Evolutionary conservation across 2,888 invertebrate genomes (phyloP).

Genomic region (Anagyrus pseudococci): DNA sequence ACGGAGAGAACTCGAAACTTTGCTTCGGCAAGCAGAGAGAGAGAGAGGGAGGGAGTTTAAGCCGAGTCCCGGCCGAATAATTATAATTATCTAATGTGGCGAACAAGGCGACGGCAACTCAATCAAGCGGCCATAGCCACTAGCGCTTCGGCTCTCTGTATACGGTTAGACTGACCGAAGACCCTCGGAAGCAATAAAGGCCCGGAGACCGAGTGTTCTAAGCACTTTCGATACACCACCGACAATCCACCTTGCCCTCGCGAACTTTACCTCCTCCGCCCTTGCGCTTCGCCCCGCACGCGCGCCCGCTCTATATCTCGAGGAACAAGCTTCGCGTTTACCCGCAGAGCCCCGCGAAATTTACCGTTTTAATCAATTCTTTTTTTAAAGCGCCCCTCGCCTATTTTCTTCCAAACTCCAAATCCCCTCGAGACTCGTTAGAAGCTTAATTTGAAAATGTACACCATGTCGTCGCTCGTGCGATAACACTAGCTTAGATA

Average conservation of each 20-base stretch:
- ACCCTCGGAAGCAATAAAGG: not conserved
- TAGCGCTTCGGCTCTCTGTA: too few species aligned
- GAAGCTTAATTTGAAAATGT: too few species aligned
- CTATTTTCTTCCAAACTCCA: too few species aligned
- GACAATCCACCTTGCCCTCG: not conserved
- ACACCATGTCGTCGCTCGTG: too few species aligned
- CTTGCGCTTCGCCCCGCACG: not conserved
- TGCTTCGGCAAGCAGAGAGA: not conserved
- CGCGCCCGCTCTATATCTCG: too few species aligned
- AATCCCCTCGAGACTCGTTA: too few species aligned
- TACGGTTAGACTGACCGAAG: constrained; percentile 16
- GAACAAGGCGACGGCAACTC: constrained; percentile 11
- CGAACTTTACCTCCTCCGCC: constrained; percentile 7
- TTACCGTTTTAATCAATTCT: too few species aligned
- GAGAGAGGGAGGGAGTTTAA: not conserved
- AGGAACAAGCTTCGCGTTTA: too few species aligned
- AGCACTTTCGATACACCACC: not conserved
- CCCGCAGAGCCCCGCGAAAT: too few species aligned
- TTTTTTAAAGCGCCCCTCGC: too few species aligned
- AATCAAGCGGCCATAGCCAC: constrained; percentile 28
- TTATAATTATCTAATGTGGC: constrained; percentile 28
- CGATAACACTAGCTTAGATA: too few species aligned
- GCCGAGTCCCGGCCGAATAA: constrained; percentile 10
- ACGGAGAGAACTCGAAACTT: not conserved
- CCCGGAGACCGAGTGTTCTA: not conserved